Base-by-base conservation (phyloP, 1,140 invertebrate genomes). In the Procambarus virginalis region DNA sequence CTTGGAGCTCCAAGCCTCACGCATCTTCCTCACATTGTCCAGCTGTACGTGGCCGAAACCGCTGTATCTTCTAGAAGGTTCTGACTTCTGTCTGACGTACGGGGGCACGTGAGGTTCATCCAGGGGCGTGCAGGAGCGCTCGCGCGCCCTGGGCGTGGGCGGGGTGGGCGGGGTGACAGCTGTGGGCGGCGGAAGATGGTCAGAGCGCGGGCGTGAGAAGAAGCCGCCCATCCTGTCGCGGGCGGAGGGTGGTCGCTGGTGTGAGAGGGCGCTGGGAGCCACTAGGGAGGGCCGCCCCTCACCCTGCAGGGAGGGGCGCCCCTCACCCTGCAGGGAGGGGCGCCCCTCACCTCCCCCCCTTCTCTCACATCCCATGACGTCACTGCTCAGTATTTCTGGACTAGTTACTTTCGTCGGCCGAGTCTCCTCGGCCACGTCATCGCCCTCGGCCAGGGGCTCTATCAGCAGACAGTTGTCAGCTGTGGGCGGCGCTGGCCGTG, bases 1-100 rank as follows among this genome's bases (percentile, higher is more conserved):
- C 22, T 84, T 82, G n/a, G 81, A 45, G 20, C 91, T 85, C 91
- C 91, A 92, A 0, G 86, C 89, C 10, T 92, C 89, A 4, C 91
- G 84, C 91, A 92, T 92, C 20, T 86, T 86, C 34, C 86, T 81
- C 22, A 92, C 91, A 80, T 91, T 92, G 78, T 92, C 91, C 3
- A 58, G 85, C 45, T 83, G 73, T 22, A 92, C 89, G 58, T 91
- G 86, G 8, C 80, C 78, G 75, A 92, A 92, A 9, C 91, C 89
- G 34, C 89, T 91, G 81, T 84, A 78, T 46, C 91, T 58, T 73
- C 58, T 64, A 20, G 75, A 45, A 6, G 80, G 34, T 0, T 91
- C 89, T 6, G 84, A 45, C 60, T 84, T 77, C 58, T 86, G 88
- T 22, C 83, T 78, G 58, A 91, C 89, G 51, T 90, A 91, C 6